A percentile compares a stretch with the other conserved stretches of the same genome.
Conservation (phyloP, 2,888 invertebrate genomes). For the Platypus cylindrus region DNA sequence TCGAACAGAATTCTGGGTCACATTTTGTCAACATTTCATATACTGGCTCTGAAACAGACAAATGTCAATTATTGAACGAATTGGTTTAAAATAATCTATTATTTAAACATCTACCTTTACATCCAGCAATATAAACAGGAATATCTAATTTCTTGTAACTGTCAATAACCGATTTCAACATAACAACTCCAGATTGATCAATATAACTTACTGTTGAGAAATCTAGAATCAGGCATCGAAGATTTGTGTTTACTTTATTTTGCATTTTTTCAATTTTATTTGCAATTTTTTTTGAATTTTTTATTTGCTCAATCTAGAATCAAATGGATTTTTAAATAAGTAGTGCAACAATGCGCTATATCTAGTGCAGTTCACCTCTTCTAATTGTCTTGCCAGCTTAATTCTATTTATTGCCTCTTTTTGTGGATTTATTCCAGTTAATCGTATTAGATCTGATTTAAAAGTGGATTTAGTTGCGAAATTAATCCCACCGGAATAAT, state of each 20-base stretch:
- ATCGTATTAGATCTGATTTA: slow-evolving; percentile 39
- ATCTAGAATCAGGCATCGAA: slow-evolving; percentile 42
- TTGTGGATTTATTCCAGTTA: slow-evolving; percentile 39
- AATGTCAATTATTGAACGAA: neutral
- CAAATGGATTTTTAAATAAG: neutral
- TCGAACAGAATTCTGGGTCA: slow-evolving; percentile 41
- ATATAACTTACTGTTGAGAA: slow-evolving; percentile 50
- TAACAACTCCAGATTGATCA: slow-evolving; percentile 50
- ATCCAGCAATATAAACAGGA: slow-evolving; percentile 39
- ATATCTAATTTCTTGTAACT: slow-evolving; percentile 42
- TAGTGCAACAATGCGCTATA: too few species aligned
- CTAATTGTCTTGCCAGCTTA: slow-evolving; percentile 31
- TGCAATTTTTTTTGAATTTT: slow-evolving; percentile 4
- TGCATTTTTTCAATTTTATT: slow-evolving; percentile 20
- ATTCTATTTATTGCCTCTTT: slow-evolving; percentile 33
- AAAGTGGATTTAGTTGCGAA: slow-evolving; percentile 50
- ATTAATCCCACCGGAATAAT: slow-evolving; percentile 54
- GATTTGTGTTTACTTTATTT: slow-evolving; percentile 23
- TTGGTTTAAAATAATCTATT: neutral
- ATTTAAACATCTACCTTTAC: slow-evolving; percentile 19
- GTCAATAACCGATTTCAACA: slow-evolving; percentile 39
- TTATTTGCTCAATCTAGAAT: slow-evolving; percentile 10
- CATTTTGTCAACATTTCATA: slow-evolving; percentile 50
- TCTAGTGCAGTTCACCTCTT: slow-evolving; percentile 19
- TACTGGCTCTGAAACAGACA: slow-evolving; percentile 42